phyloP scores from a whole-genome alignment of 2,113 vertebrate genomes.

The Carlito syrichta region DNA sequence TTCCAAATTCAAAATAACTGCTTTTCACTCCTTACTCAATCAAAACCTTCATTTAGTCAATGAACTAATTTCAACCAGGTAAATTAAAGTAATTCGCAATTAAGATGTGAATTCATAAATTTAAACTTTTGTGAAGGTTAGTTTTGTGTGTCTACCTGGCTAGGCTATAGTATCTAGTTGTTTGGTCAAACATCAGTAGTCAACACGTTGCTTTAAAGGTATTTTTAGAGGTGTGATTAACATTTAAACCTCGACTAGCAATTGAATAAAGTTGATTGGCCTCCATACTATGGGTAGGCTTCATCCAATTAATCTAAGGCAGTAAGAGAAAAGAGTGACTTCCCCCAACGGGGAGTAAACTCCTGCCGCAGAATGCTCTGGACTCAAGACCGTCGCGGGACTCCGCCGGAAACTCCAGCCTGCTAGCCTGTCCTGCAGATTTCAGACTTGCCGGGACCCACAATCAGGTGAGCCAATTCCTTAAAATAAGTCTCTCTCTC shows the following conservation, averaged over 20 bases:
- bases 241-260: not conserved
- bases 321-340: not conserved
- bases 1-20: slow-evolving; percentile 43
- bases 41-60: not conserved
- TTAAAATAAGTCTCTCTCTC: not conserved
- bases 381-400: not conserved
- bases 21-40: not conserved
- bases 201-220: not conserved
- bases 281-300: not conserved
- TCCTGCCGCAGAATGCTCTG: not conserved
- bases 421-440: not conserved
- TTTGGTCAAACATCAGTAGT: not conserved
- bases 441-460: not conserved
- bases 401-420: not conserved
- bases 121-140: not conserved
- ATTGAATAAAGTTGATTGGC: not conserved
- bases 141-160: not conserved
- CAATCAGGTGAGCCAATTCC: not conserved
- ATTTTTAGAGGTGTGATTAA: not conserved
- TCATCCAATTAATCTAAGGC: not conserved
- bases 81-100: not conserved
- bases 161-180: too few species aligned
- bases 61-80: not conserved
- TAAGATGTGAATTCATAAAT: not conserved
- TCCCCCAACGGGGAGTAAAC: not conserved